Evolutionary conservation across 2,113 vertebrate species (phyloP), one percentile per base, ranked within the genome.

Genomic region (Melanostigma gelatinosum): DNA sequence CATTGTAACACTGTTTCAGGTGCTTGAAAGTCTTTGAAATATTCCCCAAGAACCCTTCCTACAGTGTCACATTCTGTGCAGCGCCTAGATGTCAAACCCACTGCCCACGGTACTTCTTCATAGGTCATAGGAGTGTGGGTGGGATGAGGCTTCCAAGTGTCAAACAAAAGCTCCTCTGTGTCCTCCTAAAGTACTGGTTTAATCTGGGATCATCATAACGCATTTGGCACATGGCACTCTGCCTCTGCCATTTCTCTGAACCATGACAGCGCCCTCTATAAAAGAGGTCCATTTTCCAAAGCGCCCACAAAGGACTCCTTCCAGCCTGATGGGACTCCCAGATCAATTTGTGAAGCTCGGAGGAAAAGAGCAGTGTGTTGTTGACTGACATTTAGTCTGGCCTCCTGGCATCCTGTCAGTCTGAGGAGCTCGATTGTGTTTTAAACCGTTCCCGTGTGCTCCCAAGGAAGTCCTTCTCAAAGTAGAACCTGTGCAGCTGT

Each of bases 111-210:
- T 38, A 42, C 80, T 82, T 88, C 79, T 78, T 85, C 72, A 72
- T 85, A 15, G 79, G 87, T 74, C 50, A 55, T 6, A 24, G 27
- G 27, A 20, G 40, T 62, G 84, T 85, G 91, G 86, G 90, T 86
- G 60, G 73, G 73, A 81, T 57, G 62, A 85, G 68, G 85, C 86
- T 75, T 77, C 34, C 48, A 34, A 66, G 75, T 82, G 63, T 77
- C 60, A 76, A 68, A 94, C 93, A 94, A 92, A 93, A 90, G 87
- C 79, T 29, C 57, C 44, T 89, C 90, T 93, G 87, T 93, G 82
- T 88, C 54, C 29, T 62, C 42, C 72, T 57, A 61, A 80, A 81
- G 80, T 18, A 57, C 76, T 55, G 63, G n/a, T 58, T 84, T 77
- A 73, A 66, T 78, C 46, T 81, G 65, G 87, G 70, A 86, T 88